phyloP scores from a whole-genome alignment of 1,140 invertebrate species.

The Ptiloglossa arizonensis region DNA sequence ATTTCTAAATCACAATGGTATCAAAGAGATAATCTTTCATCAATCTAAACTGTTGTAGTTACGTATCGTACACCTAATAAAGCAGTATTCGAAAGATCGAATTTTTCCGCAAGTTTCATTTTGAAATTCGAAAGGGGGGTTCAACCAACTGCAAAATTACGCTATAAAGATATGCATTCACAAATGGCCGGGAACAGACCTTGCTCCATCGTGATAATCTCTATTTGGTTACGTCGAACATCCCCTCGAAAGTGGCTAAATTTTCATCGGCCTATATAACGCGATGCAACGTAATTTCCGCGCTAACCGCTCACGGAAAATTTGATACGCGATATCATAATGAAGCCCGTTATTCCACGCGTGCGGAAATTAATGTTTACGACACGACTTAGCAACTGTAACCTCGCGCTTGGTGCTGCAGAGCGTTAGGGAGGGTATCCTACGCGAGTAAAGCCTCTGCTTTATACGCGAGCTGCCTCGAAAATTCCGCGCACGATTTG shows the following conservation, averaged over 20 bases:
- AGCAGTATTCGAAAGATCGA: too few relatives aligned
- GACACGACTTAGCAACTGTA: constrained; percentile 45
- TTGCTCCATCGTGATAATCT: too few relatives aligned
- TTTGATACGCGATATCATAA: constrained; percentile 52
- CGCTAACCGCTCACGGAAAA: constrained; percentile 44
- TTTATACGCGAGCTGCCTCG: constrained; percentile 43
- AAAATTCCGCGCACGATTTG: constrained; percentile 56
- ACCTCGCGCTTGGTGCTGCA: not conserved
- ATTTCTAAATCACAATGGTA: too few relatives aligned
- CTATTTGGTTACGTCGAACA: not conserved
- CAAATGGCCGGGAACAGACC: too few relatives aligned
- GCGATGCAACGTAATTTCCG: constrained; percentile 36
- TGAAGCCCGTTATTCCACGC: constrained; percentile 38
- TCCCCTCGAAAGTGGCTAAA: constrained; percentile 21
- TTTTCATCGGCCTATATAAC: constrained; percentile 34
- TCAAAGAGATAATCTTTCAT: too few relatives aligned
- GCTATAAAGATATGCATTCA: too few relatives aligned
- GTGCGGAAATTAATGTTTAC: constrained; percentile 61
- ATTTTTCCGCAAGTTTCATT: not conserved
- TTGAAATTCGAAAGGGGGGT: not conserved
- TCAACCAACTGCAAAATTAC: too few relatives aligned
- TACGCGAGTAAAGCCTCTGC: constrained; percentile 24
- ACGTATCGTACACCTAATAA: too few relatives aligned
- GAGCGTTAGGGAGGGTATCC: not conserved
- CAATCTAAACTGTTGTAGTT: too few relatives aligned